Evolutionary conservation across 2,797 vertebrate genomes (phyloP), one percentile per base, ranked within the genome.

Genomic region (Tauraco hartlaubi): DNA sequence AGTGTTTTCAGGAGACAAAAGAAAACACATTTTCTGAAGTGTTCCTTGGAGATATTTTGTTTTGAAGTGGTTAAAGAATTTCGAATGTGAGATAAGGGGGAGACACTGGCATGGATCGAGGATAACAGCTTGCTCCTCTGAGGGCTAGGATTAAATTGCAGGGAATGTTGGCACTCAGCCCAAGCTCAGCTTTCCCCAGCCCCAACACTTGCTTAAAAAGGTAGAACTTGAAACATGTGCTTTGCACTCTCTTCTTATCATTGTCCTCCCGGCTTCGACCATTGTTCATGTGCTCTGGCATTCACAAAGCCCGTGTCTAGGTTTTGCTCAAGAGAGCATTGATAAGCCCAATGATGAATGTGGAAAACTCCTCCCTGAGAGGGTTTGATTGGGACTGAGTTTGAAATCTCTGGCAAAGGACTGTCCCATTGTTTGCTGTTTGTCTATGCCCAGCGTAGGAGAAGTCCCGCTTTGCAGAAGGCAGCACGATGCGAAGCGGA

Each of bases 1-100:
- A 62, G 35, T 95, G 82, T 97, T 97, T 96, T 91, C 83, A 74
- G 75, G 77, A 96, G 92, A 98, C 96, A 97, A 97, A 97, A 97
- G 96, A 91, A 95, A 97, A 96, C 94, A 92, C 94, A 82, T 96
- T 97, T 96, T 82, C 92, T 96, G 74, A 93, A 96, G 95, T 96
- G 96, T 94, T 95, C 72, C 96, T 94, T 46, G 46, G 94, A 92
- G 94, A 95, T 96, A 94, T 94, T 95, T 96, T 96, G 93, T 92
- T 96, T 96, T 93, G 94, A 97, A 95, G 93, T 94, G 91, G 94
- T 90, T 95, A 73, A 96, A 96, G 96, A 93, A 93, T 96, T 96
- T 86, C 20, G 0, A 95, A 92, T 74, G 95, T 79, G 93, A 96
- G 96, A 96, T 97, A 97, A 96, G 84, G 73, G 91, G 92, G 93